phyloP scores from a whole-genome alignment of 2,888 invertebrate genomes.

The Drosophila multiciliata region DNA sequence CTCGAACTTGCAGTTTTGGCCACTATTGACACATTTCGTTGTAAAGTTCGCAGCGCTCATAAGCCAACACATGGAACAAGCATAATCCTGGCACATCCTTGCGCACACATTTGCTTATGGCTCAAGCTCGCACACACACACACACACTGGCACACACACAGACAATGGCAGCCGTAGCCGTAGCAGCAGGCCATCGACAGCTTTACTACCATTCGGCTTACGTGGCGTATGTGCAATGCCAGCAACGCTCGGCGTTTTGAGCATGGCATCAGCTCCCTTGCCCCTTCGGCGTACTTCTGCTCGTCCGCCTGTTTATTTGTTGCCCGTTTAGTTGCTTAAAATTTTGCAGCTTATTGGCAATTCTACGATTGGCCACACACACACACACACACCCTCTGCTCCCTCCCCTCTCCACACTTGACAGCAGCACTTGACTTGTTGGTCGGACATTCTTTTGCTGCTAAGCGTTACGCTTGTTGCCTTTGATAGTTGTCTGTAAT shows the following conservation, averaged over 20 bases:
- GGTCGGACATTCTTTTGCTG: conserved; percentile 45
- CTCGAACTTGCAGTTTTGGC: conserved; percentile 38
- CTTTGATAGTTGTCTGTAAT: conserved; percentile 61
- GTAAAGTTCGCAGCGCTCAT: conserved; percentile 70
- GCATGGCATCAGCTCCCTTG: background rate
- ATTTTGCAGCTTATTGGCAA: conserved; percentile 78
- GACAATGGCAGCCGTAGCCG: background rate
- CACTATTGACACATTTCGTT: conserved; percentile 76
- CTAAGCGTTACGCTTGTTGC: conserved; percentile 58
- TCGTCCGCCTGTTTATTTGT: conserved; percentile 62
- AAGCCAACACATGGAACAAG: conserved; percentile 71
- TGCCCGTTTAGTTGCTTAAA: conserved; percentile 78
- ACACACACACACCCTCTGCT: background rate
- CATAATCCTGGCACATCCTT: conserved; percentile 73
- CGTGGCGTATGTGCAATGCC: conserved; percentile 61
- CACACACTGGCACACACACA: conserved; percentile 12
- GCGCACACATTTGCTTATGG: conserved; percentile 77
- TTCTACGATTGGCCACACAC: conserved; percentile 57
- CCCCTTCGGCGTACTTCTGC: background rate
- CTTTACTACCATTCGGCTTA: conserved; percentile 53
- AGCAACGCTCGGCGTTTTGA: conserved; percentile 9
- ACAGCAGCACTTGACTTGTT: conserved; percentile 59
- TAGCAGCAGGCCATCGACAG: conserved; percentile 47
- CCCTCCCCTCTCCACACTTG: background rate
- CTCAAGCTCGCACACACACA: conserved; percentile 40